Conservation (phyloP, 64 coral and sea anemone species). For the Catalaphyllia jardinei region DNA sequence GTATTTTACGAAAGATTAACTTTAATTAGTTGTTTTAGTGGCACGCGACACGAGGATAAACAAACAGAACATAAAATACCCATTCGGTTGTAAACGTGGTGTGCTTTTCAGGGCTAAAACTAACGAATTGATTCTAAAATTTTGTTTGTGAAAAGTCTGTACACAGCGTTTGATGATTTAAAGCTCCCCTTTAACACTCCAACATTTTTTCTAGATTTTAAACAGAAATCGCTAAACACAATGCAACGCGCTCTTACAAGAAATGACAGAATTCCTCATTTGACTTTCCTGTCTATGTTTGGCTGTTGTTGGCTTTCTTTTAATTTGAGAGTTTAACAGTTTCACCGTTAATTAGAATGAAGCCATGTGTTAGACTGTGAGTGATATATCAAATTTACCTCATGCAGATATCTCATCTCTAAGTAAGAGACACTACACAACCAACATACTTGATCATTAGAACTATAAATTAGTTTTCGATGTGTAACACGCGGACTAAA, state of each 20-base stretch:
- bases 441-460: not conserved
- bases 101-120: not conserved
- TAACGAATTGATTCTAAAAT: not conserved
- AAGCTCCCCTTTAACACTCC: not conserved
- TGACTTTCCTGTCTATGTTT: not conserved
- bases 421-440: not conserved
- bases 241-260: not conserved
- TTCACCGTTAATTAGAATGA: conserved; percentile 10
- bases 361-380: conserved; percentile 6
- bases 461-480: not conserved
- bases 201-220: not conserved
- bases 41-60: conserved; percentile 46
- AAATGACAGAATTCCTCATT: not conserved
- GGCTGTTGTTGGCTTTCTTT: too few species aligned
- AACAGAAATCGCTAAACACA: not conserved
- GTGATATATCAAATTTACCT: not conserved
- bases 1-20: conserved; percentile 21
- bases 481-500: conserved; percentile 5
- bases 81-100: not conserved
- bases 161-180: not conserved
- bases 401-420: not conserved
- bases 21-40: conserved; percentile 48
- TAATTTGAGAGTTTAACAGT: not conserved
- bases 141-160: not conserved
- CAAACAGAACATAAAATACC: conserved; percentile 21